Conservation (phyloP, 2,113 vertebrate species). For the Chaenocephalus aceratus region DNA sequence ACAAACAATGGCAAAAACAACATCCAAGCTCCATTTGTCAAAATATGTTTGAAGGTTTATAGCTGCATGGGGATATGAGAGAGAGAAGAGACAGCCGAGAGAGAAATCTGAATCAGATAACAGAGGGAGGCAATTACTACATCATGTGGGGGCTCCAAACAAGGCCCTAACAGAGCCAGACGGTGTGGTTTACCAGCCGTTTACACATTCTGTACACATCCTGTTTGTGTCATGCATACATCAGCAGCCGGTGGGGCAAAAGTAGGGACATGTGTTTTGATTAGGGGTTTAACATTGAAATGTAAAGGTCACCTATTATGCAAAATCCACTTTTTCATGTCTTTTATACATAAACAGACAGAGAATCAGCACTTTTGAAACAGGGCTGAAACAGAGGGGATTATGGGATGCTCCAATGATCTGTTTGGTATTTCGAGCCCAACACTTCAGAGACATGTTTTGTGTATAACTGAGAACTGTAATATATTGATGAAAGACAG, state of each 20-base stretch:
- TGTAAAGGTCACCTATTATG: no score
- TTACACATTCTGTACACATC: neutral
- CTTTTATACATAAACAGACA: no score
- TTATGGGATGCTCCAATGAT: no score
- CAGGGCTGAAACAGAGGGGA: no score
- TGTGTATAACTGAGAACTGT: no score
- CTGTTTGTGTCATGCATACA: neutral
- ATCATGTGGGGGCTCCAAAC: conserved; percentile 10
- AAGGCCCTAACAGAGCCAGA: conserved; percentile 7
- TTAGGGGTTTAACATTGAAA: neutral
- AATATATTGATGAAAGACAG: no score
- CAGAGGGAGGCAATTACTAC: conserved; percentile 22
- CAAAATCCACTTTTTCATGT: no score
- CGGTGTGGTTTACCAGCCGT: neutral
- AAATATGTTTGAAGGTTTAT: conserved; percentile 1
- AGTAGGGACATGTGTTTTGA: neutral
- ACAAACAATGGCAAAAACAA: neutral
- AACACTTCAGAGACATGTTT: no score
- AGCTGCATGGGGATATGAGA: neutral
- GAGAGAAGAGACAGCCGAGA: neutral
- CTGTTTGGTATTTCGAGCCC: no score
- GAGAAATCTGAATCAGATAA: conserved; percentile 27
- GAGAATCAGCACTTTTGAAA: no score
- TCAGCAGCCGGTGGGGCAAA: neutral
- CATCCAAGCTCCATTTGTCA: neutral